A percentile compares a stretch with the other conserved stretches of the same genome.
phyloP scores from a whole-genome alignment of 1,140 invertebrate genomes.

The Drosophila bifasciata region DNA sequence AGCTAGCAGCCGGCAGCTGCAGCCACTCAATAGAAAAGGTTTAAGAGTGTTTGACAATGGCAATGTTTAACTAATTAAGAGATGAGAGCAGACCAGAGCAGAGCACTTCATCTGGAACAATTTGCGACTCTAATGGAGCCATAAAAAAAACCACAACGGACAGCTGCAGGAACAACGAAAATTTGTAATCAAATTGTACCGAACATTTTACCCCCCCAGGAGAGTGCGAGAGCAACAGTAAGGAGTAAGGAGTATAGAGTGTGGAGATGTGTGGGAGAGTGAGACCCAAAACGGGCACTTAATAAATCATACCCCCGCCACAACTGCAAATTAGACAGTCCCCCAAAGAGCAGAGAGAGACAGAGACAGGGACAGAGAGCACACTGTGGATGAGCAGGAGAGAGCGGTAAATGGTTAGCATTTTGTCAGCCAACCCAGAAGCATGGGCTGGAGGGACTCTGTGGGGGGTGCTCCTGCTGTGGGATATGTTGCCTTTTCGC shows the following conservation, averaged over 20 bases:
- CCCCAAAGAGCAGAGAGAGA: conserved; percentile 20
- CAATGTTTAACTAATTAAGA: conserved; percentile 79
- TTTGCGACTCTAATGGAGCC: conserved; percentile 71
- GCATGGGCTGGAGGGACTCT: conserved; percentile 8
- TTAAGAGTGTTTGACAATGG: conserved; percentile 26
- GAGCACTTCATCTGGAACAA: conserved; percentile 59
- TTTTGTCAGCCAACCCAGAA: conserved; percentile 61
- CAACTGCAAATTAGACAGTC: conserved; percentile 61
- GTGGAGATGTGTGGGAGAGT: conserved; percentile 15
- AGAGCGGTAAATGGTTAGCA: conserved; percentile 65
- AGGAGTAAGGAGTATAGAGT: conserved; percentile 3
- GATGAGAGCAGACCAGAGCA: conserved; percentile 10
- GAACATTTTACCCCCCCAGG: not conserved
- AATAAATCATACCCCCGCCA: conserved; percentile 72
- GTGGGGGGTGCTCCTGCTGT: conserved; percentile 23
- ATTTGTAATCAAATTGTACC: conserved; percentile 70
- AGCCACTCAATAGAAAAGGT: conserved; percentile 31
- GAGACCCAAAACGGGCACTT: conserved; percentile 62
- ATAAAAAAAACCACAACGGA: conserved; percentile 69
- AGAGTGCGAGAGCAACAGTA: not conserved
- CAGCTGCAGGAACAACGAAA: conserved; percentile 37
- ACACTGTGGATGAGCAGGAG: not conserved
- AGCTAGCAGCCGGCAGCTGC: conserved; percentile 15
- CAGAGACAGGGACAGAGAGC: conserved; percentile 2
- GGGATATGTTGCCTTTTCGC: conserved; percentile 57